Conservation (phyloP, 2,113 vertebrate species). For the Ciconia stormi region DNA sequence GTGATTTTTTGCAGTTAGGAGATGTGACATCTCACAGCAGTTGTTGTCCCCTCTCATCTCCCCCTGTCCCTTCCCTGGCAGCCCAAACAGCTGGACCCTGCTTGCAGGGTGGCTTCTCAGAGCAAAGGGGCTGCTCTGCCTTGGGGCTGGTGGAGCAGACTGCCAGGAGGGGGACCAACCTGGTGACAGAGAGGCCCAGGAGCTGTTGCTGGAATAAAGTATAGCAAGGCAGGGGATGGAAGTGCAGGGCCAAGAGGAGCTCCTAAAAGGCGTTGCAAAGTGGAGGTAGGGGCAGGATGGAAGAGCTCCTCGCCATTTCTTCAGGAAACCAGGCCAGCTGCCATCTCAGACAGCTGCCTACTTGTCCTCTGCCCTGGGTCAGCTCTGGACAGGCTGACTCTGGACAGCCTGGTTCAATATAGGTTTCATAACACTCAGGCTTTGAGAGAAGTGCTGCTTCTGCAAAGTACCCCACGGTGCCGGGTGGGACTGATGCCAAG, state of each 20-base stretch:
- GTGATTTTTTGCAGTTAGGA: background rate
- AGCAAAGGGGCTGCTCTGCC: background rate
- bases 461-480: background rate
- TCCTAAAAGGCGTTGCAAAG: background rate
- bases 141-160: background rate
- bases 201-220: background rate
- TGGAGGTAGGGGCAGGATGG: background rate
- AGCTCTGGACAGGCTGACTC: background rate
- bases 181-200: background rate
- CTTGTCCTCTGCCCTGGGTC: background rate
- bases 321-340: background rate
- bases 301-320: background rate
- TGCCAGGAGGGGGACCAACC: background rate
- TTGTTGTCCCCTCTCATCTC: background rate
- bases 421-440: background rate
- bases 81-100: background rate
- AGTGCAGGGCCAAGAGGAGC: background rate
- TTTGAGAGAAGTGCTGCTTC: background rate
- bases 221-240: background rate
- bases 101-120: rapidly evolving
- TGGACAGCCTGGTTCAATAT: background rate
- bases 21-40: background rate
- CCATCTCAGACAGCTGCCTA: background rate
- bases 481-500: background rate
- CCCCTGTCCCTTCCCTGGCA: background rate